phyloP scores from a whole-genome alignment of 1,140 invertebrate species.

The Delia radicum region DNA sequence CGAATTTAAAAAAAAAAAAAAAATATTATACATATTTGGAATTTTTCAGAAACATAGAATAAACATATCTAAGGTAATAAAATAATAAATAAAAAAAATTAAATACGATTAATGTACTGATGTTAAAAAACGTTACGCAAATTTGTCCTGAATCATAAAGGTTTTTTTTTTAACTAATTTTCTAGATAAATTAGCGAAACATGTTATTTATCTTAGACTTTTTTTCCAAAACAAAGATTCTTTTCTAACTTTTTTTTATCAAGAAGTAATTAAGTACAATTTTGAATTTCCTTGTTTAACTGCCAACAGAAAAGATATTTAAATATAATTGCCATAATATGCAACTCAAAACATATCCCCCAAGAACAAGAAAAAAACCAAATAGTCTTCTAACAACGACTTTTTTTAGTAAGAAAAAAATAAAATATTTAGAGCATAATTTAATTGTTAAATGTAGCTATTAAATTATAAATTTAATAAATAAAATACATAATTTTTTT shows the following conservation, averaged over 20 bases:
- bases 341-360: conserved; percentile 17
- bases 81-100: not conserved
- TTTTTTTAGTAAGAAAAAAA: not conserved
- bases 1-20: not conserved
- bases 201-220: too few relatives aligned
- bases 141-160: too few relatives aligned
- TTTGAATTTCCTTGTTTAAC: not conserved
- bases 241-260: too few relatives aligned
- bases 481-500: too few relatives aligned
- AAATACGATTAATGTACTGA: too few relatives aligned
- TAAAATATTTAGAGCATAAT: not conserved
- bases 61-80: not conserved
- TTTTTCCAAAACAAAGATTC: too few relatives aligned
- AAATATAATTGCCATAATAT: conserved; percentile 4
- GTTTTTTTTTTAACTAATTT: too few relatives aligned
- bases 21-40: not conserved
- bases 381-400: conserved; percentile 21
- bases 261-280: too few relatives aligned
- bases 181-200: too few relatives aligned
- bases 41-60: not conserved
- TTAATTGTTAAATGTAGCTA: conserved; percentile 1
- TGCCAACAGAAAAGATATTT: not conserved
- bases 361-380: not conserved
- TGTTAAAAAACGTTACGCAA: too few relatives aligned
- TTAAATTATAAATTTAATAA: too few relatives aligned